These are phyloP conservation scores for Mesorhabditis belari DNA, from an alignment of 2,888 invertebrate species.

Conservation along the genomic window DNA sequence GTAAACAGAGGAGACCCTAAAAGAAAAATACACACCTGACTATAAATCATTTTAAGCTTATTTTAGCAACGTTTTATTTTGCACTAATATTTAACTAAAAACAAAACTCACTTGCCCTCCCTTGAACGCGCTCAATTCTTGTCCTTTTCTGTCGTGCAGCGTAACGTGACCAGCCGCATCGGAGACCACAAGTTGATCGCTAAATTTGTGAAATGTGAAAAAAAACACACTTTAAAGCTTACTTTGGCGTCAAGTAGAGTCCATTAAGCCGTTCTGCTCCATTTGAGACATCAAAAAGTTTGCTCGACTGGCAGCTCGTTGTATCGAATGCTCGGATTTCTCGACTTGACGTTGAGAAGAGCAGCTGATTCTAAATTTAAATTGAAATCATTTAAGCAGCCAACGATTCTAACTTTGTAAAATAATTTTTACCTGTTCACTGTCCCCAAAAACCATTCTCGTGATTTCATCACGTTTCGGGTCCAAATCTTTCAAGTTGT, in stretches of 20 bases:
- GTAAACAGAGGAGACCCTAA: not conserved
- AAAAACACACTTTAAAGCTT: not conserved
- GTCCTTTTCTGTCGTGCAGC: constrained; percentile 45
- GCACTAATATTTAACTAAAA: too few relatives aligned
- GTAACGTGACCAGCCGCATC: constrained; percentile 54
- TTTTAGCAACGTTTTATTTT: too few relatives aligned
- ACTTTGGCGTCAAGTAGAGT: not conserved
- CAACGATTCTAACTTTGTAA: too few relatives aligned
- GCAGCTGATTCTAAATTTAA: constrained; percentile 20
- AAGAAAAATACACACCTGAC: too few relatives aligned
- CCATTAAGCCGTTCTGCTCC: constrained; percentile 46
- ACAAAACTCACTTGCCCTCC: not conserved
- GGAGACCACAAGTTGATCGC: constrained; percentile 50
- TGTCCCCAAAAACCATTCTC: constrained; percentile 54
- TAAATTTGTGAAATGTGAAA: constrained; percentile 14
- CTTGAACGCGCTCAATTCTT: constrained; percentile 5
- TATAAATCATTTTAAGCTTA: too few relatives aligned
- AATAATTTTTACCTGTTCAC: constrained; percentile 32
- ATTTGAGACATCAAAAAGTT: constrained; percentile 35
- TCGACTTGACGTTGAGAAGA: constrained; percentile 40
- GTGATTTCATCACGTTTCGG: constrained; percentile 53
- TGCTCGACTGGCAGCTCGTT: constrained; percentile 26
- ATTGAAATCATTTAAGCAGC: too few relatives aligned
- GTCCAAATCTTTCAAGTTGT: constrained; percentile 22
- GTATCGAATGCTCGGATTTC: constrained; percentile 44